These are phyloP conservation scores for Microtus richardsoni DNA, from an alignment of 2,113 vertebrate species.

Conservation along the genomic window DNA sequence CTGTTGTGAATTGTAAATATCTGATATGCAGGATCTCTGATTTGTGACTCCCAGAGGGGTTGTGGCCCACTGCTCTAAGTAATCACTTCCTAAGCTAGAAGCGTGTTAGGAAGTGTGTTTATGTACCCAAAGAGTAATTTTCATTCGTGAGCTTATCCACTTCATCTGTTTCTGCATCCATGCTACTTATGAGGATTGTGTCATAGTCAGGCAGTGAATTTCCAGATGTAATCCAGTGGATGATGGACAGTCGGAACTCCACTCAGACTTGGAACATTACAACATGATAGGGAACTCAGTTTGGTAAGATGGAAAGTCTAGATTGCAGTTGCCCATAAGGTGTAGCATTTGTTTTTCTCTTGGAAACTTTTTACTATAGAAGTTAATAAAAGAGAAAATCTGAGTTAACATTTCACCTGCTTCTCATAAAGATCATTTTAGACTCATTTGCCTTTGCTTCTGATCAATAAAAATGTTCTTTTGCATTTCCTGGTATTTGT, in stretches of 20 bases:
- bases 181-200: background rate
- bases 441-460: conserved; percentile 45
- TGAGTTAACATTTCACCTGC: background rate
- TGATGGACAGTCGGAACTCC: conserved; percentile 38
- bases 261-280: conserved; percentile 44
- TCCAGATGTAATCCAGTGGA: background rate
- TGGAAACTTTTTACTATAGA: conserved; percentile 22
- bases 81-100: background rate
- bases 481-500: conserved; percentile 9
- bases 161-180: conserved; percentile 36
- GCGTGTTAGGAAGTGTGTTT: conserved; percentile 33
- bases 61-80: background rate
- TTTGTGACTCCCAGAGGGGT: background rate
- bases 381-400: conserved; percentile 7
- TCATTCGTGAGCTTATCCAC: background rate
- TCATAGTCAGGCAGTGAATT: conserved; percentile 47
- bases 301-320: conserved; percentile 62
- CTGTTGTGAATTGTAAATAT: background rate
- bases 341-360: conserved; percentile 55
- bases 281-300: conserved; percentile 26
- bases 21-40: background rate
- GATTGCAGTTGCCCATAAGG: background rate
- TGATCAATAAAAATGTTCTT: conserved; percentile 30
- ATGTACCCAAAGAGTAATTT: background rate
- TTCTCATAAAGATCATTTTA: conserved; percentile 51